Conservation (phyloP, 2,888 invertebrate genomes). For the Temnothorax ravouxi region DNA sequence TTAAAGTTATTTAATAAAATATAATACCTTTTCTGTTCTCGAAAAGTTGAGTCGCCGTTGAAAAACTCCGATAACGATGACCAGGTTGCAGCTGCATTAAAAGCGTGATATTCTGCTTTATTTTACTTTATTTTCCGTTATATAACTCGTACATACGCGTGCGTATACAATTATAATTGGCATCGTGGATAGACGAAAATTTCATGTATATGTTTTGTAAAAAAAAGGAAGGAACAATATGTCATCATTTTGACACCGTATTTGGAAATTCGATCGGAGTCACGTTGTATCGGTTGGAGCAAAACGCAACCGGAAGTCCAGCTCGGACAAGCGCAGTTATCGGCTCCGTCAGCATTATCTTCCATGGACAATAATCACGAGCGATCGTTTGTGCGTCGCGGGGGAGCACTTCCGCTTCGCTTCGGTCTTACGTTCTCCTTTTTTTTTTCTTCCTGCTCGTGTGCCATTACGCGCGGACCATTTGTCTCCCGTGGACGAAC, state of each 20-base stretch:
- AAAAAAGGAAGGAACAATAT: not conserved
- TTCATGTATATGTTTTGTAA: not conserved
- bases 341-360: slow-evolving; percentile 18
- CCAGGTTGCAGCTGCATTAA: not conserved
- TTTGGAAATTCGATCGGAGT: not conserved
- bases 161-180: slow-evolving; percentile 2
- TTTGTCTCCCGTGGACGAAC: slow-evolving; percentile 68
- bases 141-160: not conserved
- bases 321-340: slow-evolving; percentile 19
- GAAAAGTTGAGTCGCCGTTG: not conserved
- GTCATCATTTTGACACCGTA: not conserved
- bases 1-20: slow-evolving; percentile 4
- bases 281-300: not conserved
- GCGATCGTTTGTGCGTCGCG: slow-evolving; percentile 42
- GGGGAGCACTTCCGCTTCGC: slow-evolving; percentile 39
- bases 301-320: slow-evolving; percentile 27
- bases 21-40: not conserved
- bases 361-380: slow-evolving; percentile 50
- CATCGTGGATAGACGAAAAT: not conserved
- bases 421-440: slow-evolving; percentile 29
- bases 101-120: not conserved
- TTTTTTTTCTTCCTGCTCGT: slow-evolving; percentile 47
- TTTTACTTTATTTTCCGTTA: not conserved
- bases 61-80: not conserved
- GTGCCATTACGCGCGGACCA: slow-evolving; percentile 61